A percentile compares a stretch with the other conserved stretches of the same genome.
Conservation (phyloP, 2,113 vertebrate species). For the Smithornis capensis region DNA sequence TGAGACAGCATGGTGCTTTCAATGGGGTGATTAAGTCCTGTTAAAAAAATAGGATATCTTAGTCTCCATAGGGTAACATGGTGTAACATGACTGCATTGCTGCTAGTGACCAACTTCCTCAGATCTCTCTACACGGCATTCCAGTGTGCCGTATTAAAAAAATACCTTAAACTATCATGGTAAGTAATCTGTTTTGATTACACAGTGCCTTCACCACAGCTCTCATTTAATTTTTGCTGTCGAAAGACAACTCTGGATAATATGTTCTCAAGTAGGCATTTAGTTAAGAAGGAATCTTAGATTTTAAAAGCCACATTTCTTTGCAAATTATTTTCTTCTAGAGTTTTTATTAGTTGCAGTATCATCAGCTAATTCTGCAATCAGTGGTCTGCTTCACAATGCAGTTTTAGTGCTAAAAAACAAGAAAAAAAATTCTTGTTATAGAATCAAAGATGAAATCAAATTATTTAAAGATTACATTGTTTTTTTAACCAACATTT, state of each 20-base stretch:
- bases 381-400: background rate
- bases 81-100: background rate
- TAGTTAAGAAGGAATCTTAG: background rate
- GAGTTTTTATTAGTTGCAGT: background rate
- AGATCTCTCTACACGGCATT: background rate
- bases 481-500: background rate
- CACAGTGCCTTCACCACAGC: background rate
- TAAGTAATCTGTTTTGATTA: background rate
- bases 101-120: background rate
- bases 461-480: background rate
- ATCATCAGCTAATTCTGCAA: background rate
- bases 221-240: background rate
- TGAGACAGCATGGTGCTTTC: background rate
- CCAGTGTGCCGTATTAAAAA: background rate
- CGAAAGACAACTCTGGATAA: background rate
- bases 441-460: background rate
- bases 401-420: background rate
- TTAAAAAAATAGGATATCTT: background rate
- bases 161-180: background rate
- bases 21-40: background rate
- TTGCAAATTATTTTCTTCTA: background rate
- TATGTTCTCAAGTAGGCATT: background rate
- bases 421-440: background rate
- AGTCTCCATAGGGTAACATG: accelerated
- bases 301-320: background rate